phyloP scores from a whole-genome alignment of 1,140 invertebrate genomes.

The Nephotettix cincticeps region DNA sequence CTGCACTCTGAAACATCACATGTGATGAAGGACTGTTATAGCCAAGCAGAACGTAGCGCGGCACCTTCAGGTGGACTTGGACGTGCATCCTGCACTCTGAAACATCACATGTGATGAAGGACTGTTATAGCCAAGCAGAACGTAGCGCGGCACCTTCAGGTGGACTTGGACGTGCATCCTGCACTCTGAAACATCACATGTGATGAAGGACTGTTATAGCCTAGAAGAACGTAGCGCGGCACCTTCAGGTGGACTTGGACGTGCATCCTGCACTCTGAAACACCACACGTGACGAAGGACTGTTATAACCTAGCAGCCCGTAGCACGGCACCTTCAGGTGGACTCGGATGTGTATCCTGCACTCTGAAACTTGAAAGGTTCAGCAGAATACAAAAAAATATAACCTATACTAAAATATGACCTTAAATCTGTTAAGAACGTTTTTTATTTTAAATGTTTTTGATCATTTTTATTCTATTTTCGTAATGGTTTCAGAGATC shows the following conservation, averaged over 20 bases:
- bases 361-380: no score
- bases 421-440: no score
- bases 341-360: no score
- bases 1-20: slow-evolving; percentile 11
- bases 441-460: no score
- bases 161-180: slow-evolving; percentile 22
- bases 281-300: not conserved
- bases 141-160: slow-evolving; percentile 45
- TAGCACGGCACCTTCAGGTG: no score
- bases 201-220: slow-evolving; percentile 45
- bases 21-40: no score
- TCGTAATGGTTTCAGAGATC: no score
- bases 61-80: slow-evolving; percentile 33
- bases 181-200: slow-evolving; percentile 31
- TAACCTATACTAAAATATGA: no score
- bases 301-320: no score
- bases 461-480: no score
- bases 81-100: slow-evolving; percentile 22
- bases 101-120: no score
- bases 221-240: slow-evolving; percentile 49
- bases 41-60: slow-evolving; percentile 49
- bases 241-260: slow-evolving; percentile 16
- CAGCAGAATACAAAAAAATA: no score
- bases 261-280: slow-evolving; percentile 20
- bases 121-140: slow-evolving; percentile 47